These are phyloP conservation scores for Ceraclea dissimilis DNA, from an alignment of 2,888 invertebrate species.

Conservation along the genomic window DNA sequence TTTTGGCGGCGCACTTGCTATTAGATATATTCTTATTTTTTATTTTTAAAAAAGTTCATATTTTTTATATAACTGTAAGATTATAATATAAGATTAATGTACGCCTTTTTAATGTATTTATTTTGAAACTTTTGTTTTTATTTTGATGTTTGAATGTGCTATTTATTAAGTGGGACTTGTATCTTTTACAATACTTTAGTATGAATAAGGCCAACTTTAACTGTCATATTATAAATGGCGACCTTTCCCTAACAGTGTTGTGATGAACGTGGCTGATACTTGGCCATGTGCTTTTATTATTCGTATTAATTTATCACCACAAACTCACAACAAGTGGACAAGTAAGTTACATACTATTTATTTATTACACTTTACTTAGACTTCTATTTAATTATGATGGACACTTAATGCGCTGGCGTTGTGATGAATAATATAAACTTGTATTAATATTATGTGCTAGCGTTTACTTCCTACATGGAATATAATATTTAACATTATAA, in stretches of 20 bases:
- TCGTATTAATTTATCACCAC: not conserved
- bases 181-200: too few species aligned
- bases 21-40: not conserved
- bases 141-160: not conserved
- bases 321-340: not conserved
- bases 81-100: not conserved
- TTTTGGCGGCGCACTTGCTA: constrained; percentile 15
- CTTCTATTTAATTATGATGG: too few species aligned
- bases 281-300: constrained; percentile 13
- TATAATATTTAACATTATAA: too few species aligned
- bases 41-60: not conserved
- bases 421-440: too few species aligned
- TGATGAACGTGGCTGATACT: constrained; percentile 1
- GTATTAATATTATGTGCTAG: too few species aligned
- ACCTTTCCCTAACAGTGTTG: constrained; percentile 9
- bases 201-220: not conserved
- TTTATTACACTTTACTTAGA: not conserved
- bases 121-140: not conserved
- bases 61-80: not conserved
- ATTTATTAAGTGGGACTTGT: too few species aligned
- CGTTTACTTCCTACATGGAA: too few species aligned
- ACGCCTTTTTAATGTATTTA: not conserved
- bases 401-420: too few species aligned
- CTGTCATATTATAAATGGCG: constrained; percentile 9
- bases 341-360: constrained; percentile 1